Conservation (phyloP, 2,113 vertebrate genomes). For the Noturus placidus region DNA sequence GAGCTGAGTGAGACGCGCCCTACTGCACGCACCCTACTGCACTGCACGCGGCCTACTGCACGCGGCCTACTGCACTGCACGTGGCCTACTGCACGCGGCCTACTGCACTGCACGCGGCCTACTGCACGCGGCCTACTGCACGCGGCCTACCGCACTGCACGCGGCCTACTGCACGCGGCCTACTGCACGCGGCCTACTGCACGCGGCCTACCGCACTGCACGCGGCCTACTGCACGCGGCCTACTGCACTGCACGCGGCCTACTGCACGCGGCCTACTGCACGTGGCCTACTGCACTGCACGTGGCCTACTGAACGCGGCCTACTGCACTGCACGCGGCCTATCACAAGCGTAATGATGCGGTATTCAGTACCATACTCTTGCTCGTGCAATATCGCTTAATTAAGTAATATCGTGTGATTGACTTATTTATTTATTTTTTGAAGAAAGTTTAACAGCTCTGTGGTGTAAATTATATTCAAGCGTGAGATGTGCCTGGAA, state of each 20-base stretch:
- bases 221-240: not conserved
- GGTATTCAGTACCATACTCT: not conserved
- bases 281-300: not conserved
- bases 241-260: not conserved
- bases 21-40: not conserved
- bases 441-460: not conserved
- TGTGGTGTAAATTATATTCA: not conserved
- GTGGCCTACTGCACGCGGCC: not conserved
- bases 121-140: not conserved
- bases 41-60: not conserved
- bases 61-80: not conserved
- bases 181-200: not conserved
- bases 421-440: no score
- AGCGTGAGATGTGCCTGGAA: not conserved
- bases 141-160: not conserved
- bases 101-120: not conserved
- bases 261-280: not conserved
- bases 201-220: not conserved
- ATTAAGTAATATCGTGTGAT: not conserved
- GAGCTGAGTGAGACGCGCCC: no score
- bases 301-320: not conserved
- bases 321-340: not conserved
- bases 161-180: not conserved
- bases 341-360: not conserved
- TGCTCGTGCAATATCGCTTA: not conserved